These are phyloP conservation scores for Neocrepidodera transversa DNA, from an alignment of 2,888 invertebrate species.

Conservation along the genomic window DNA sequence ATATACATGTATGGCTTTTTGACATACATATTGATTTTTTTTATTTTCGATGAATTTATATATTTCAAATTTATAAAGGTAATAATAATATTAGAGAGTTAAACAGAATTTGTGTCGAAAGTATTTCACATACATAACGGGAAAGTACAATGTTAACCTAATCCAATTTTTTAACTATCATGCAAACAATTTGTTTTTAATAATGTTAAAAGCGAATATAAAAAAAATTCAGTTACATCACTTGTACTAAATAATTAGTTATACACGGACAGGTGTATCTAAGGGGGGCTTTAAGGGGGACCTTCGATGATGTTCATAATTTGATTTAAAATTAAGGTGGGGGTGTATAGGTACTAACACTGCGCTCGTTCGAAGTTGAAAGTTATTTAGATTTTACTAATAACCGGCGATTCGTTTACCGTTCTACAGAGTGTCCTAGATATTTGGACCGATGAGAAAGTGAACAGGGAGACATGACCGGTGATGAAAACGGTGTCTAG, in stretches of 20 bases:
- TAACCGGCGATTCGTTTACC: background rate
- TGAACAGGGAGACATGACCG: background rate
- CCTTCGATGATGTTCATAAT: constrained; percentile 31
- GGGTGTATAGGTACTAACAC: constrained; percentile 25
- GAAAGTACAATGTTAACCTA: too few relatives aligned
- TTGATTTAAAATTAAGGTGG: constrained; percentile 38
- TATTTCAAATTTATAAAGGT: too few relatives aligned
- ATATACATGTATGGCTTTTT: too few relatives aligned
- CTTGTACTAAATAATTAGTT: background rate
- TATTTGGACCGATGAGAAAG: constrained; percentile 8
- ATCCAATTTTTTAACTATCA: too few relatives aligned
- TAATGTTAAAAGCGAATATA: too few relatives aligned
- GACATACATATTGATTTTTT: too few relatives aligned
- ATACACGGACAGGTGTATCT: constrained; percentile 28
- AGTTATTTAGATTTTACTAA: background rate
- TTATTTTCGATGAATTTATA: too few relatives aligned
- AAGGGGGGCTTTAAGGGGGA: constrained; percentile 19
- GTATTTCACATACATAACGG: too few relatives aligned
- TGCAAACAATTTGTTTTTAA: too few relatives aligned
- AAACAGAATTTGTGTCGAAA: too few relatives aligned
- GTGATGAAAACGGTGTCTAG: background rate
- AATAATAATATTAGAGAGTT: too few relatives aligned
- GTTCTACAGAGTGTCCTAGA: constrained; percentile 5
- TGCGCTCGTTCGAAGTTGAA: background rate
- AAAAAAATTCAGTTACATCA: too few relatives aligned